Conservation (phyloP, 2,113 vertebrate species). For the Lethenteron camtschaticum region DNA sequence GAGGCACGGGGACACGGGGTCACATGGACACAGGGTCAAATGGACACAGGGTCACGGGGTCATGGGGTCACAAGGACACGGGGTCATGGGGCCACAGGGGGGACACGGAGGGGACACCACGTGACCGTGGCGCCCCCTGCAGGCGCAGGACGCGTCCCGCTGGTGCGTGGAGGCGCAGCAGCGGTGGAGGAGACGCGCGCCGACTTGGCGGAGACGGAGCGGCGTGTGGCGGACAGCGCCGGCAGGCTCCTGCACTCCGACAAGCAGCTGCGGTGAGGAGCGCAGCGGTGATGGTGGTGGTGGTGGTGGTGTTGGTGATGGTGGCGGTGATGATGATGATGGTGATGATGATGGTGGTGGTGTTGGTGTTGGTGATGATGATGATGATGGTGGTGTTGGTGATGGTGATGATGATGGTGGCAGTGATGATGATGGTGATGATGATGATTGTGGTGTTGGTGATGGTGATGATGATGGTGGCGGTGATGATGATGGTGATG, state of each 20-base stretch:
- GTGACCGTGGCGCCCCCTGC: background rate
- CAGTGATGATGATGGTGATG: no score
- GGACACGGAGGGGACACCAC: no score
- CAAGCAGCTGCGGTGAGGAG: conserved; percentile 34
- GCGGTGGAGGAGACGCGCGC: conserved; percentile 18
- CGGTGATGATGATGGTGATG: no score
- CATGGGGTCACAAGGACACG: no score
- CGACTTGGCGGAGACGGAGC: conserved; percentile 37
- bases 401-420: no score
- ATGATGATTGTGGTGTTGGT: background rate
- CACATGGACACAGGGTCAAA: no score
- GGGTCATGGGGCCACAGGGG: no score
- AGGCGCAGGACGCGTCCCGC: conserved; percentile 31
- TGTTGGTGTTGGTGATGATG: background rate
- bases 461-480: background rate
- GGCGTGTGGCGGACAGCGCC: conserved; percentile 28
- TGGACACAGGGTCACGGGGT: no score
- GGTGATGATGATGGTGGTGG: background rate
- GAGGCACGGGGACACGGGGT: no score
- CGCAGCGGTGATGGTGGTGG: no score
- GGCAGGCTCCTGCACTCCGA: conserved; percentile 28
- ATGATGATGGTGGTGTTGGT: background rate
- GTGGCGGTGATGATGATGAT: no score
- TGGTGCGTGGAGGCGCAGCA: conserved; percentile 23
- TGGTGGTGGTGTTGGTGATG: no score